A percentile compares a stretch with the other conserved stretches of the same genome.
Conservation (phyloP, 2,888 invertebrate species). For the Deilephila elpenor region DNA sequence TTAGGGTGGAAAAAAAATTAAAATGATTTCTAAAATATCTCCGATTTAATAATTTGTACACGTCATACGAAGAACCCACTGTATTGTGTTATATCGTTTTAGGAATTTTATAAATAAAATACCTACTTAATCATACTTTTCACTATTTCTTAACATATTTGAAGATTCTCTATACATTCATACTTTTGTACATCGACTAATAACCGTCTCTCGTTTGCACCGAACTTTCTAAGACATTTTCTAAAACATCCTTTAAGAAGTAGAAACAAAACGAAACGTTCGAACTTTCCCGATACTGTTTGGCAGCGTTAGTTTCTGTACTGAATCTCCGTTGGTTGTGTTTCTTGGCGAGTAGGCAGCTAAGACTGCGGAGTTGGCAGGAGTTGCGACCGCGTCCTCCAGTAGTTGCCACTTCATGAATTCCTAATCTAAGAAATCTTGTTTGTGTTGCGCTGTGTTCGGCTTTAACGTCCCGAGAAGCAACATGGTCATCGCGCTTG, state of each 20-base stretch:
- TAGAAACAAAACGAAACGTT: neutral
- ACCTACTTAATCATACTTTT: too few relatives aligned
- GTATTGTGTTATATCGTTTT: too few relatives aligned
- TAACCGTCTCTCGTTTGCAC: too few relatives aligned
- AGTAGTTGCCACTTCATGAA: constrained; percentile 27
- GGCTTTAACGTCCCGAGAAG: neutral
- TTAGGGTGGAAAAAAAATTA: too few relatives aligned
- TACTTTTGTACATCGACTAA: too few relatives aligned
- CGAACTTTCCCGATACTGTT: neutral
- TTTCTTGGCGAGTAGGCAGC: neutral
- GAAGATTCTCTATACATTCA: too few relatives aligned
- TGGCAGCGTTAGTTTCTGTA: neutral
- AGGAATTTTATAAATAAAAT: too few relatives aligned
- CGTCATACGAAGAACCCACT: too few relatives aligned
- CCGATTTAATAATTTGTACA: too few relatives aligned
- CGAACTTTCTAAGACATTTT: too few relatives aligned
- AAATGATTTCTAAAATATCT: too few relatives aligned
- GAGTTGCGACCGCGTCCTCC: constrained; percentile 27
- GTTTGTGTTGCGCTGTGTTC: constrained; percentile 7
- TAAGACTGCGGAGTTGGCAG: constrained; percentile 10
- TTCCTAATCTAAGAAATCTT: constrained; percentile 25
- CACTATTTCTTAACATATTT: too few relatives aligned
- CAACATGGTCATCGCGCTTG: neutral
- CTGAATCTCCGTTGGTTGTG: neutral
- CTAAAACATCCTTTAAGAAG: neutral